A percentile compares a stretch with the other conserved stretches of the same genome.
These are phyloP conservation scores for Eulemur rubriventer DNA, from an alignment of 2,797 vertebrate species.

Conservation along the genomic window DNA sequence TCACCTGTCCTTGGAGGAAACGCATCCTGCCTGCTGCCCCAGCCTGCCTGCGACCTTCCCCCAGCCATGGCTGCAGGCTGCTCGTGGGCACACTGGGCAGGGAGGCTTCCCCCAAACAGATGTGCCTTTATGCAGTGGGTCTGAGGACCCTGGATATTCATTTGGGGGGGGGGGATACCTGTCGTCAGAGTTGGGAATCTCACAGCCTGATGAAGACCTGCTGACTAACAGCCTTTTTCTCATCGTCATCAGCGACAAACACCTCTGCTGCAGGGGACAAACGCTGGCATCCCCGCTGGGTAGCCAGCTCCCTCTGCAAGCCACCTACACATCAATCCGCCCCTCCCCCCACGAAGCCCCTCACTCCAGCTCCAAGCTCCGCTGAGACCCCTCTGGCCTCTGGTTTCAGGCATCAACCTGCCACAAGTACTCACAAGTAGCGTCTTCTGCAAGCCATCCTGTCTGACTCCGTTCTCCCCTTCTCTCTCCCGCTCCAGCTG, in stretches of 20 bases:
- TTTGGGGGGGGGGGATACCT: too few relatives aligned
- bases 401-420: neutral
- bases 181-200: neutral
- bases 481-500: conserved; percentile 59
- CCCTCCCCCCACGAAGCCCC: neutral
- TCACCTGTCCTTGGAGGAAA: neutral
- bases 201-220: neutral
- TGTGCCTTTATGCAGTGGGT: neutral
- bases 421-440: conserved; percentile 93
- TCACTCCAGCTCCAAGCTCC: neutral
- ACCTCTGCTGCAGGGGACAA: neutral
- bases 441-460: conserved; percentile 93
- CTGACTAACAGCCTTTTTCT: conserved; percentile 32
- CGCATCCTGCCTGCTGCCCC: neutral
- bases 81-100: neutral
- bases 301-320: neutral
- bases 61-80: neutral
- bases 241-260: neutral
- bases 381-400: neutral
- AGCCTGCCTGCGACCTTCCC: neutral
- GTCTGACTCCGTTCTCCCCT: conserved; percentile 69
- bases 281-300: neutral
- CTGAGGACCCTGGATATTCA: neutral
- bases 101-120: neutral
- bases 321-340: neutral